Base-by-base conservation (phyloP, 2,888 invertebrate species). In the Phyllotreta cruciferae region DNA sequence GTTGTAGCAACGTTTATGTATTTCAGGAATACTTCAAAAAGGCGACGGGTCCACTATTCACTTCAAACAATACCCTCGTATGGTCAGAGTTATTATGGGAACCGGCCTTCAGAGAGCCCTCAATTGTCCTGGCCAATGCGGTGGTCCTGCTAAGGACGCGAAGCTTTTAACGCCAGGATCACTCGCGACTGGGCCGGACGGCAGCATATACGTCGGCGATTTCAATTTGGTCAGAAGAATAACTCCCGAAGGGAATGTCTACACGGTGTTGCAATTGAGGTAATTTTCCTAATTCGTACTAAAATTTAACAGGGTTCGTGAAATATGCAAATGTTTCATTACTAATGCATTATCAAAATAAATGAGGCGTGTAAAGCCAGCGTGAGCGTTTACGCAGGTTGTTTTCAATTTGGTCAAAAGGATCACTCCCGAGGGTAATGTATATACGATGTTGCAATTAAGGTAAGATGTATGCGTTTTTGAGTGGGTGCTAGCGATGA, bases 201-300 rank as follows among this genome's bases (percentile, higher is more conserved):
- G 99, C 41, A 95, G 95, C 71, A 86, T 99, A 52, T 98, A 96
- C 80, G 95, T 98, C 8, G 98, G 97, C 8, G 98, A 98, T 82
- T 97, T 96, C 80, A 97, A 98, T 84, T 87, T 96, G 58, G 94
- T 97, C 55, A 88, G 97, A 45, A 86, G 95, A 70, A 91, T 97
- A 70, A 92, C 92, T 37, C 93, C 96, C 24, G 93, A 95, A 78
- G 94, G 95, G 73, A 88, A 90, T 68, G 93, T 96, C 49, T 92
- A 90, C 73, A 96, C 96, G 11, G 91, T 97, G 38, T 84, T 96
- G 54, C 66, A 66, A 56, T 60, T 66, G 50, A 66, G 66, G 66
- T 66, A 45, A 66, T 61, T 39, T n/a, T 39, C 10, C 10, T n/a
- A 39, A 39, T 39, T 39, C n/a, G 6, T 5, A n/a, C 4, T 24